Base-by-base conservation (phyloP, 1,140 invertebrate genomes). In the Bombus vancouverensis region DNA sequence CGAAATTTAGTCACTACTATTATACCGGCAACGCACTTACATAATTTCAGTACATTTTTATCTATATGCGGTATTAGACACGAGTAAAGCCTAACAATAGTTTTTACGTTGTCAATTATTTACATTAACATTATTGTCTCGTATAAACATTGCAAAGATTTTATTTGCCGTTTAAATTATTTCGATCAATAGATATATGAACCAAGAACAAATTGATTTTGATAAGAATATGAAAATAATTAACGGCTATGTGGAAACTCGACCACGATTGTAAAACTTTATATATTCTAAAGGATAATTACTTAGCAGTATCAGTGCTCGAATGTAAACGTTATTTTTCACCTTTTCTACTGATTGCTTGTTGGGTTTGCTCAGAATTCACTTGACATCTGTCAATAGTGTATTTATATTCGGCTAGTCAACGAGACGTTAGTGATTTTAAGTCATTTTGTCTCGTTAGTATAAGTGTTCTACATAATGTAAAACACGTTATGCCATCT, bases 31-130 rank as follows among this genome's bases (percentile, higher is more conserved):
- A 96, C 96, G 87, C 96, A 97, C 93, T 95, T 98, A 92, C 97
- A 97, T 93, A 97, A 97, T 94, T 96, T 97, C 88, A 96, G 96
- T 95, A 97, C 97, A 89, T 97, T 97, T 94, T 95, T 98, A 85
- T 98, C 97, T 84, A 96, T 98, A 89, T 97, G 96, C 92, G 97
- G 97, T 59, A 96, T 97, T 57, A 95, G 96, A 87, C 96, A 97
- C 91, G 95, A 96, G 89, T 96, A 93, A 93, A 91, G 74, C 73
- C 70, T 88, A 74, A 82, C 68, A 73, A 84, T 81, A 62, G 73
- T 89, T 76, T 84, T 85, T 91, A 91, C 79, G 79, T 83, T 82
- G 88, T 91, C 90, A 90, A 91, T 91, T 91, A 91, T 78, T 83
- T 75, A 71, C 85, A 72, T 65, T 22, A 75, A 62, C 25, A 68